Conservation (phyloP, 2,797 vertebrate genomes). For the Threskiornis aethiopicus region DNA sequence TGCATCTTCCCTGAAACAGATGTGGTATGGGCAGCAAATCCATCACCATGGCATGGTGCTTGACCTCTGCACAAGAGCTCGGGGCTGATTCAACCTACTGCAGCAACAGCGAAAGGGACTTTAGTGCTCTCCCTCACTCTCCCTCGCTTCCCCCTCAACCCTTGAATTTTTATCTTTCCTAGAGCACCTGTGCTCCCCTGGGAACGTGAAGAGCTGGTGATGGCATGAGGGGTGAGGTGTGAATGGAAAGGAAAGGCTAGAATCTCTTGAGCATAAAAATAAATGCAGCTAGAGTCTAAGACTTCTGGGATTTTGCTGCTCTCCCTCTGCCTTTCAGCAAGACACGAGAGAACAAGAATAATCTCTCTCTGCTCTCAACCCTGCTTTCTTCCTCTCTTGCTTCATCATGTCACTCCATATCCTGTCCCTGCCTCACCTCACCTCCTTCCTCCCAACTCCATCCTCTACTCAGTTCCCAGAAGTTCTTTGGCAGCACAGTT, state of each 20-base stretch:
- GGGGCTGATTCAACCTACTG: not conserved
- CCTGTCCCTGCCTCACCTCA: not conserved
- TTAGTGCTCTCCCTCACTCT: not conserved
- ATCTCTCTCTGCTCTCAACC: not conserved
- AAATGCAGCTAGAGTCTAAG: not conserved
- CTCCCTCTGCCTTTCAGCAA: not conserved
- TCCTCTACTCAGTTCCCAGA: not conserved
- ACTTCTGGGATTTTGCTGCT: not conserved
- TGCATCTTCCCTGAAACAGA: not conserved
- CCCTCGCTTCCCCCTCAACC: not conserved
- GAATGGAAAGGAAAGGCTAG: not conserved
- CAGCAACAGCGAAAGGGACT: not conserved
- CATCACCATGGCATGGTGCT: too few species aligned
- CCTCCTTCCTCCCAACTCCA: not conserved
- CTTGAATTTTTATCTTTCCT: not conserved
- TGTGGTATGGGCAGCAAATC: not conserved
- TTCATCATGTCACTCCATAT: not conserved
- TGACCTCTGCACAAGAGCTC: not conserved
- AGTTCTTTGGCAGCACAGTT: not conserved
- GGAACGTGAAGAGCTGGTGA: not conserved
- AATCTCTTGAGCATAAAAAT: not conserved
- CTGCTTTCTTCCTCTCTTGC: not conserved
- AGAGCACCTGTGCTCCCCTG: not conserved
- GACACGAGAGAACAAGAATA: not conserved
- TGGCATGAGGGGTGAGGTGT: not conserved